These are phyloP conservation scores for Watsonalla binaria DNA, from an alignment of 2,888 invertebrate species.

Conservation along the genomic window DNA sequence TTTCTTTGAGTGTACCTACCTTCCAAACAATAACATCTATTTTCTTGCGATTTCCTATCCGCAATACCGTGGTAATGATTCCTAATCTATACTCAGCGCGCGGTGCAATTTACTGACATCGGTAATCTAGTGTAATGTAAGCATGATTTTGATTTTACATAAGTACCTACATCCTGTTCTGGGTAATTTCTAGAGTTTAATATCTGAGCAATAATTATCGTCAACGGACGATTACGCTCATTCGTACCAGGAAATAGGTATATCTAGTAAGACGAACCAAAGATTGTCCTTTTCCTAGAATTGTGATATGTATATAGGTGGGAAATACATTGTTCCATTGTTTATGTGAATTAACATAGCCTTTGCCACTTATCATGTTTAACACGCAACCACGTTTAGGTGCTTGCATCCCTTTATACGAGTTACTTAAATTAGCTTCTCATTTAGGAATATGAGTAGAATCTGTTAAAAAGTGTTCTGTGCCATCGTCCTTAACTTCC, in stretches of 20 bases:
- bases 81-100: too few relatives aligned
- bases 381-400: conserved; percentile 50
- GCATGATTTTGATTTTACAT: too few relatives aligned
- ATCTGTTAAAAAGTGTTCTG: too few relatives aligned
- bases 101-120: too few relatives aligned
- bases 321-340: conserved; percentile 74
- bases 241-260: conserved; percentile 10
- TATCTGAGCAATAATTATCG: neutral
- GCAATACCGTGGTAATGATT: too few relatives aligned
- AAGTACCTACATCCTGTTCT: neutral
- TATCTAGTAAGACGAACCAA: conserved; percentile 14
- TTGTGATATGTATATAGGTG: conserved; percentile 60
- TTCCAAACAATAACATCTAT: too few relatives aligned
- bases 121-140: too few relatives aligned
- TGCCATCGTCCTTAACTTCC: too few relatives aligned
- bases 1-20: too few relatives aligned
- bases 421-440: too few relatives aligned
- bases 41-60: too few relatives aligned
- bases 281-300: conserved; percentile 49
- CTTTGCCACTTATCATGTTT: conserved; percentile 52
- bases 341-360: conserved; percentile 60
- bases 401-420: conserved; percentile 9
- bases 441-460: too few relatives aligned
- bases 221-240: neutral
- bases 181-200: neutral